phyloP scores from a whole-genome alignment of 1,140 invertebrate species.

The Drosophila pallidifrons region DNA sequence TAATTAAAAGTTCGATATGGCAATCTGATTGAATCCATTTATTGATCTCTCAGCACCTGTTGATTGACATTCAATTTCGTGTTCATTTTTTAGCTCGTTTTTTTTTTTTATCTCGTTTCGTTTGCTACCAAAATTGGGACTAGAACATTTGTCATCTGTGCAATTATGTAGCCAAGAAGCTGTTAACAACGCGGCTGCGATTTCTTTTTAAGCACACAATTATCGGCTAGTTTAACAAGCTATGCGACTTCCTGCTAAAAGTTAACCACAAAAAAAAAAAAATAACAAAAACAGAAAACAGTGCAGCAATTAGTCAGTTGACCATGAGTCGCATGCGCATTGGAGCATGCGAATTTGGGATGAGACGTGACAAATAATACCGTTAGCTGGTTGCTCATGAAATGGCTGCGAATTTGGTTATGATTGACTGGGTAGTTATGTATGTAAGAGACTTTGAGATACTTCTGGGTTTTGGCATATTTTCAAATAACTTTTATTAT shows the following conservation, averaged over 20 bases:
- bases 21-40: constrained; percentile 18
- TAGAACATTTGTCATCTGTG: constrained; percentile 33
- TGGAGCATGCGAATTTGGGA: constrained; percentile 25
- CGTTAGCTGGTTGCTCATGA: constrained; percentile 38
- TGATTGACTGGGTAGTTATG: not conserved
- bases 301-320: constrained; percentile 38
- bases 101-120: constrained; percentile 30
- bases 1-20: constrained; percentile 56
- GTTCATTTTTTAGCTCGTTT: constrained; percentile 29
- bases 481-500: too few species aligned
- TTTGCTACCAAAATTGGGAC: constrained; percentile 58
- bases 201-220: constrained; percentile 21
- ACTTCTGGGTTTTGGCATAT: too few species aligned
- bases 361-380: constrained; percentile 37
- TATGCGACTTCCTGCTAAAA: constrained; percentile 30
- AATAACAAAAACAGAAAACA: not conserved
- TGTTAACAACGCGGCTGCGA: constrained; percentile 36
- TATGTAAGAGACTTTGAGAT: too few species aligned
- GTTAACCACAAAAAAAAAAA: not conserved
- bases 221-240: not conserved
- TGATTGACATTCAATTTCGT: constrained; percentile 66
- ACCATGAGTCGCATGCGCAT: constrained; percentile 2
- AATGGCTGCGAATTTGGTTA: not conserved
- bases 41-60: constrained; percentile 51
- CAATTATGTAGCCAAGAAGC: constrained; percentile 31